Evolutionary conservation across 2,888 invertebrate species (phyloP).

Genomic region (Drosophila bunnanda): DNA sequence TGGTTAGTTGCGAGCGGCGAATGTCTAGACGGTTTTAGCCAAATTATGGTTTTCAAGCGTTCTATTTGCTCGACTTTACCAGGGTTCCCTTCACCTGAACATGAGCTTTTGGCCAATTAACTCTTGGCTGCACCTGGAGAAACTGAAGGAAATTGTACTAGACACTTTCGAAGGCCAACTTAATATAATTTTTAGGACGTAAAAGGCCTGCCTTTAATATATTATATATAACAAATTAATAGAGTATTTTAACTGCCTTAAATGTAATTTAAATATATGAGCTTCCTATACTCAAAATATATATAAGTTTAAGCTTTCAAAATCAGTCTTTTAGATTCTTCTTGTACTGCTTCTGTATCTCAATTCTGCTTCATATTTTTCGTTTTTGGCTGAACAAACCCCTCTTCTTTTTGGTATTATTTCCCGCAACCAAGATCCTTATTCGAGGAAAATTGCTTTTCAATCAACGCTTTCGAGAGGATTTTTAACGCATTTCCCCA

Average conservation of each 20-base stretch:
- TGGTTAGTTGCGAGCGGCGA: constrained; percentile 63
- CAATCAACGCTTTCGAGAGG: constrained; percentile 40
- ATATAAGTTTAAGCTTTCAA: background rate
- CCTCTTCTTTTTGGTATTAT: constrained; percentile 26
- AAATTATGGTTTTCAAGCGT: constrained; percentile 76
- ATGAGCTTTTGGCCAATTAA: constrained; percentile 40
- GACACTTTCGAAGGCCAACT: background rate
- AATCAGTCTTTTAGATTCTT: background rate
- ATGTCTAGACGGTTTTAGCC: constrained; percentile 76
- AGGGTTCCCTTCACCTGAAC: constrained; percentile 11
- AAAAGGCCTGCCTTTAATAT: background rate
- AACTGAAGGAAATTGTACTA: no score
- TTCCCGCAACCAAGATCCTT: constrained; percentile 25
- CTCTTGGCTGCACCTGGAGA: constrained; percentile 1
- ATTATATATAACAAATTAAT: background rate
- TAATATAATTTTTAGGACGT: background rate
- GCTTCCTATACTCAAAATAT: background rate
- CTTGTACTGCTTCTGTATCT: no score
- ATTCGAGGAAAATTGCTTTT: constrained; percentile 41
- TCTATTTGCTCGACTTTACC: constrained; percentile 17
- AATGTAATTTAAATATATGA: background rate
- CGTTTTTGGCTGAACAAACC: background rate
- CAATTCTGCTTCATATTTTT: background rate
- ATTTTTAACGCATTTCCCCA: constrained; percentile 27
- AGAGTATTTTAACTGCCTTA: background rate